phyloP scores from a whole-genome alignment of 2,888 invertebrate species.

The Stenurella melanura region DNA sequence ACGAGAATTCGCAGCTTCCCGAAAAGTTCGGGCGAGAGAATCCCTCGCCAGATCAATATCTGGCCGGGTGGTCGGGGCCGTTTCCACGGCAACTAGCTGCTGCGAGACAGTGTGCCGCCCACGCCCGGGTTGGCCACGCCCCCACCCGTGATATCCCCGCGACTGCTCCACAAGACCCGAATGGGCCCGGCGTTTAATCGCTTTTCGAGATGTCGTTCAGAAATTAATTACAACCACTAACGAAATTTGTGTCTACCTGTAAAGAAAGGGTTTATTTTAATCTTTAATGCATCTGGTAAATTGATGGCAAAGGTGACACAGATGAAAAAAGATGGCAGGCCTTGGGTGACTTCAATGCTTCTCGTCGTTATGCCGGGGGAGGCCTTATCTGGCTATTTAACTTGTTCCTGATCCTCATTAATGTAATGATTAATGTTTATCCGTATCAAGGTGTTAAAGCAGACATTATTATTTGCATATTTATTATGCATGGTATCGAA shows the following conservation, averaged over 20 bases:
- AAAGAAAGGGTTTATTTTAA: constrained; percentile 52
- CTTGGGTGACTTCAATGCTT: constrained; percentile 38
- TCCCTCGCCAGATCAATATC: constrained; percentile 73
- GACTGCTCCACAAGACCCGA: constrained; percentile 27
- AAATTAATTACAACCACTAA: constrained; percentile 70
- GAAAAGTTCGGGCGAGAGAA: constrained; percentile 60
- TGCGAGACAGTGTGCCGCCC: constrained; percentile 80
- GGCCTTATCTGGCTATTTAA: constrained; percentile 1
- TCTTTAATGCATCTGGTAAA: constrained; percentile 41
- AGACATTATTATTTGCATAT: constrained; percentile 1
- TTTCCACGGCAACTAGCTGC: constrained; percentile 76
- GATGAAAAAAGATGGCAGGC: constrained; percentile 26
- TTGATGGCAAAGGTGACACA: constrained; percentile 22
- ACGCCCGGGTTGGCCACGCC: constrained; percentile 73
- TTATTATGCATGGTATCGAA: not conserved
- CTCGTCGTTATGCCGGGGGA: constrained; percentile 1
- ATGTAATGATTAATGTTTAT: constrained; percentile 9
- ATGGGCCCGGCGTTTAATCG: constrained; percentile 62
- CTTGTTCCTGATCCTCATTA: not conserved
- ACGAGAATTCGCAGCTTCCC: constrained; percentile 57
- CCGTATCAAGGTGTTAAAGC: constrained; percentile 1
- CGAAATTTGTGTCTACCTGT: constrained; percentile 65
- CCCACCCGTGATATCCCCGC: constrained; percentile 46
- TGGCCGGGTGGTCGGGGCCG: constrained; percentile 64
- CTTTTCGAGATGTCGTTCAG: constrained; percentile 70